Evolutionary conservation across 2,797 vertebrate genomes (phyloP), one percentile per base, ranked within the genome.

Genomic region (Gila robusta): DNA sequence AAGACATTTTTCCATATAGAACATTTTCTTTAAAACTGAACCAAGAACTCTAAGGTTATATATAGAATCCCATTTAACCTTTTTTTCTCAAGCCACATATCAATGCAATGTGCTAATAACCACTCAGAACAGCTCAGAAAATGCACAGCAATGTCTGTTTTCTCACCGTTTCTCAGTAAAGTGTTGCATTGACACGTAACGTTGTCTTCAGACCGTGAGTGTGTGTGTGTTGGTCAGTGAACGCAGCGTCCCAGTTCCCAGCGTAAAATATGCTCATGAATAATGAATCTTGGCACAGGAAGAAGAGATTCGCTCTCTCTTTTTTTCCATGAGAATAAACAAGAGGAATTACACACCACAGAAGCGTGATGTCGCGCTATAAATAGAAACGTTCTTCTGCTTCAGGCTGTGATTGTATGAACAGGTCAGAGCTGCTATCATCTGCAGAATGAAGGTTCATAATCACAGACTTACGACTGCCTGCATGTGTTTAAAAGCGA

Each of bases 331-430:
- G 81, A 94, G 93, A 95, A 94, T 94, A 93, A 94, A 95, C 93
- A 94, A 94, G 90, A 89, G 91, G 92, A 93, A 94, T 94, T 92
- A 92, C 92, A 92, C 93, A 91, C 89, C 87, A 87, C 84, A 83
- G 91, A 93, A 93, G 91, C 88, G 35, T 92, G 89, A 84, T 90
- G 88, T 35, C 69, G 21, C 44, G 82, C 94, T 95, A 95, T 94
- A 94, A 95, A 95, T 96, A 95, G 94, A 91, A 89, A 82, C 21
- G 52, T 83, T 71, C 82, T 93, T 92, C 89, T 85, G 92, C 94
- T 91, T 54, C 54, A 74, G 94, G 93, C 93, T 93, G 91, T 81
- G 86, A 92, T 93, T 93, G 91, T 79, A 89, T 93, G 91, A 92
- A 90, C 93, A 93, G 93, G 93, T 95, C 93, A 94, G 90, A 39